phyloP scores from a whole-genome alignment of 2,797 vertebrate genomes.

The Serranus cabrilla region DNA sequence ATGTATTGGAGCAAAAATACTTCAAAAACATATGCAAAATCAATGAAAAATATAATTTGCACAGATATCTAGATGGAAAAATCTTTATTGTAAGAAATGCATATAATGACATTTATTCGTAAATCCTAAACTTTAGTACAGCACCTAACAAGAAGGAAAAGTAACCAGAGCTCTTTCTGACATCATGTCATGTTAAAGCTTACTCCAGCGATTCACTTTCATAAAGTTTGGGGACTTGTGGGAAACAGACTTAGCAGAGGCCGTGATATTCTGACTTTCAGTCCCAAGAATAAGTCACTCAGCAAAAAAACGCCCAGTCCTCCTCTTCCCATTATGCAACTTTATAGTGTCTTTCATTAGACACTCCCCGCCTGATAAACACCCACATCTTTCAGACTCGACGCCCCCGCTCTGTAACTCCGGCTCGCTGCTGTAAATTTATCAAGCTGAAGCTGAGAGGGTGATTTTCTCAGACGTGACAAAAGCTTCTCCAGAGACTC shows the following conservation, averaged over 20 bases:
- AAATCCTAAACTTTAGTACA: neutral
- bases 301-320: neutral
- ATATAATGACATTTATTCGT: neutral
- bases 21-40: neutral
- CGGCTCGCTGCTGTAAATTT: constrained; percentile 16
- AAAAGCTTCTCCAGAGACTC: constrained; percentile 9
- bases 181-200: neutral
- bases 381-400: constrained; percentile 30
- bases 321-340: constrained; percentile 21
- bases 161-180: neutral
- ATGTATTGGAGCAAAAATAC: too few species aligned
- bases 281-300: neutral
- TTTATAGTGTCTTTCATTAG: constrained; percentile 17
- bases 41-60: neutral
- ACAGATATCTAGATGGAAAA: neutral
- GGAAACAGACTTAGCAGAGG: neutral
- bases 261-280: neutral
- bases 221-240: neutral
- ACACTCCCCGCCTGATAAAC: constrained; percentile 19
- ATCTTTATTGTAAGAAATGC: neutral
- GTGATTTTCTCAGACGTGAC: constrained; percentile 16
- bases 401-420: constrained; percentile 22
- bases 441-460: constrained; percentile 22
- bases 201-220: neutral
- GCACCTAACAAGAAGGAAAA: neutral